phyloP scores from a whole-genome alignment of 2,797 vertebrate genomes.

The Martes flavigula region DNA sequence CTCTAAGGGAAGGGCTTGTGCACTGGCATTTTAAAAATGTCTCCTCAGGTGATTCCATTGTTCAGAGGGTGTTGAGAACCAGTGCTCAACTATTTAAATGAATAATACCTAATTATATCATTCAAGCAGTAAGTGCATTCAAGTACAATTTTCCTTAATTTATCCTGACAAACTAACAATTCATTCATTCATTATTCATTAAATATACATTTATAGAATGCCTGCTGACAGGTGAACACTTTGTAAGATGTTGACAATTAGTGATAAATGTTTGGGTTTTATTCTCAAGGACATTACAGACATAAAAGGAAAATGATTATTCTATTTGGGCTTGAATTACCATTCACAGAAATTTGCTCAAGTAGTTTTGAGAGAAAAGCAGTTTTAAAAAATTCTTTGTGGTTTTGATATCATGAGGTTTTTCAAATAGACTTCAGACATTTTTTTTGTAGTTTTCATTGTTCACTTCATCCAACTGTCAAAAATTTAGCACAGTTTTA shows the following conservation, averaged over 20 bases:
- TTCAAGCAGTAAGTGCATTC: conserved; percentile 16
- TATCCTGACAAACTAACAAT: conserved; percentile 45
- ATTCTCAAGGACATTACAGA: neutral
- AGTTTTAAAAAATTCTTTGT: neutral
- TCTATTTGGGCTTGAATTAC: neutral
- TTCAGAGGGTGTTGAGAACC: neutral
- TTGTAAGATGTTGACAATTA: conserved; percentile 44
- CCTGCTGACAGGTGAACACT: conserved; percentile 29
- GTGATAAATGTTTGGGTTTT: conserved; percentile 45
- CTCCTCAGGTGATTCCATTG: neutral
- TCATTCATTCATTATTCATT: conserved; percentile 63
- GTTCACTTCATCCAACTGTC: conserved; percentile 27
- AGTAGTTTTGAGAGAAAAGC: neutral
- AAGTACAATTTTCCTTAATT: conserved; percentile 56
- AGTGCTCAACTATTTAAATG: conserved; percentile 10
- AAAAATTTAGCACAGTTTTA: conserved; percentile 7
- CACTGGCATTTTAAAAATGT: neutral
- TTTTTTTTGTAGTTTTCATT: neutral
- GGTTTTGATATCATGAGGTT: neutral
- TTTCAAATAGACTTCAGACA: neutral
- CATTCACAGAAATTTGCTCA: neutral
- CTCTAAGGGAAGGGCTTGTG: accelerated
- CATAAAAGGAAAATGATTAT: conserved; percentile 9
- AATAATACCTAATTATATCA: conserved; percentile 54
- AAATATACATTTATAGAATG: conserved; percentile 38